A percentile compares a stretch with the other conserved stretches of the same genome.
Evolutionary conservation across 2,888 invertebrate genomes (phyloP).

Genomic region (Rhimphoctona megacephalus): DNA sequence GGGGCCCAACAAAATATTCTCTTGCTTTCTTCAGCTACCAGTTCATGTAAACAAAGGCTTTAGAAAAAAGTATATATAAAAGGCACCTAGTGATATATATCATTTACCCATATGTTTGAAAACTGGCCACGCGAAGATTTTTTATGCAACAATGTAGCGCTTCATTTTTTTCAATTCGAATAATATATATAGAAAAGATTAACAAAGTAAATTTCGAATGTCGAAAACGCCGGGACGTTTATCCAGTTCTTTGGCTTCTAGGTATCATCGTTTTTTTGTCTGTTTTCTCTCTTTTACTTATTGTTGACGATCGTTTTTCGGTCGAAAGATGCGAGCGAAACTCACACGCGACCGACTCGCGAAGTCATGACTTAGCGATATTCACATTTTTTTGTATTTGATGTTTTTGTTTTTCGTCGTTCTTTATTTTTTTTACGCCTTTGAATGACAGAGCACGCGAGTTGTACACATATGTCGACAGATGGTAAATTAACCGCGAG

Average conservation of each 20-base stretch:
- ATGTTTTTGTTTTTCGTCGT: slow-evolving; percentile 49
- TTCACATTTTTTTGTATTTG: not conserved
- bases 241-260: slow-evolving; percentile 20
- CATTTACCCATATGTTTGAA: not conserved
- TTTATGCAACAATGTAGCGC: not conserved
- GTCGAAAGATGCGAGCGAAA: slow-evolving; percentile 30
- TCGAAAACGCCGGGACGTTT: slow-evolving; percentile 16
- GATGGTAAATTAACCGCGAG: slow-evolving; percentile 76
- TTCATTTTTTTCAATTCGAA: not conserved
- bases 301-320: slow-evolving; percentile 15
- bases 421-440: slow-evolving; percentile 60
- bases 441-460: slow-evolving; percentile 75
- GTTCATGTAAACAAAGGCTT: not conserved
- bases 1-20: not conserved
- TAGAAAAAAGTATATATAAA: not conserved
- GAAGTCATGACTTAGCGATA: slow-evolving; percentile 64
- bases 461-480: slow-evolving; percentile 76
- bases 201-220: slow-evolving; percentile 7
- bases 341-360: slow-evolving; percentile 57
- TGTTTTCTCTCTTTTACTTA: not conserved
- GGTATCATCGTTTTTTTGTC: slow-evolving; percentile 16
- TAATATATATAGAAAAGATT: slow-evolving; percentile 13
- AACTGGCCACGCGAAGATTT: not conserved
- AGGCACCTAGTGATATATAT: not conserved
- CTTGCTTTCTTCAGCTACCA: not conserved